These are phyloP conservation scores for Cinclus mexicanus DNA, from an alignment of 2,113 vertebrate species.

Conservation along the genomic window DNA sequence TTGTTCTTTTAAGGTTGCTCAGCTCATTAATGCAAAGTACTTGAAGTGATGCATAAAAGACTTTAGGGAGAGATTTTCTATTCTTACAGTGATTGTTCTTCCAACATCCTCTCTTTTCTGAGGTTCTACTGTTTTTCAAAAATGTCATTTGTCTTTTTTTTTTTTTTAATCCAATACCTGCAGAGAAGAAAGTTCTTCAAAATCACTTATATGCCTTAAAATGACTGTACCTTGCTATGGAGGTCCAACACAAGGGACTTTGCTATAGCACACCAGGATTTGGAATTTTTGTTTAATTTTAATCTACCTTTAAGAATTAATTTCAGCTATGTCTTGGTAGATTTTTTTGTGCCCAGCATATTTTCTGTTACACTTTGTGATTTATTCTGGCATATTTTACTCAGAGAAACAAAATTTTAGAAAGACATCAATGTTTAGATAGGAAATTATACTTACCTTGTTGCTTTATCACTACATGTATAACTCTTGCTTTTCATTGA, in stretches of 20 bases:
- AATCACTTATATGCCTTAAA: neutral
- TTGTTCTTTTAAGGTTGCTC: conserved; percentile 46
- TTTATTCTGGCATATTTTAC: neutral
- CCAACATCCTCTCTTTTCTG: neutral
- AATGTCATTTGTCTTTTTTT: neutral
- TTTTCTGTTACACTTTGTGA: neutral
- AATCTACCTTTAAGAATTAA: neutral
- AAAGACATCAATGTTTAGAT: neutral
- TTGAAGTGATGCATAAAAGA: conserved; percentile 46
- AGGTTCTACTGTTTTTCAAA: neutral
- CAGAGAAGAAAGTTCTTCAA: neutral
- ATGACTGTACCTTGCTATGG: neutral
- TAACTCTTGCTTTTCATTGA: neutral
- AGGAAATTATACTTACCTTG: conserved; percentile 27
- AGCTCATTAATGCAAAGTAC: conserved; percentile 54
- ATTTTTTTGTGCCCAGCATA: neutral
- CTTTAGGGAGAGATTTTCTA: neutral
- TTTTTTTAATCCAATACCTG: neutral
- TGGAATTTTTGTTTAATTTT: neutral
- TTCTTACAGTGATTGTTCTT: conserved; percentile 9
- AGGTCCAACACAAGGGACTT: neutral
- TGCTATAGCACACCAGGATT: neutral
- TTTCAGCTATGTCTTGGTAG: neutral
- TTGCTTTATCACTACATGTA: neutral
- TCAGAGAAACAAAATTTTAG: neutral